Conservation (phyloP, 2,113 vertebrate genomes). For the Cranoglanis bouderius region DNA sequence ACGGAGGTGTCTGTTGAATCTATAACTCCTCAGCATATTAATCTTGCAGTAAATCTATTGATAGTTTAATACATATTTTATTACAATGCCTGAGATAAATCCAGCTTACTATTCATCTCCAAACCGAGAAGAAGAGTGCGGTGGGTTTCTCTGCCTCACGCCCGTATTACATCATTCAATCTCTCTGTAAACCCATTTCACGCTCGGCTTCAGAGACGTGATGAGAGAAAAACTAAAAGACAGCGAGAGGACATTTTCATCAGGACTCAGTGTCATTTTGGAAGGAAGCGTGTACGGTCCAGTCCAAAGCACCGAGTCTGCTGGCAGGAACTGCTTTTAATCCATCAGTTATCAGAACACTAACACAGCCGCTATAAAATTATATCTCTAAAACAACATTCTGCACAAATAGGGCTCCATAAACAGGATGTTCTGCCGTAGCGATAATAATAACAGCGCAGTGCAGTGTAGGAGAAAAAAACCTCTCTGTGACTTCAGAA, state of each 20-base stretch:
- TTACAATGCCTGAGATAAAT: neutral
- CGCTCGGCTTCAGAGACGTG: slow-evolving; percentile 68
- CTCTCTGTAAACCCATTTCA: slow-evolving; percentile 66
- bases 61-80: slow-evolving; percentile 1
- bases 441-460: slow-evolving; percentile 17
- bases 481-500: neutral
- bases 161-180: slow-evolving; percentile 66
- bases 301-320: neutral
- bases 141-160: slow-evolving; percentile 63
- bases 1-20: neutral
- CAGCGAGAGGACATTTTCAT: slow-evolving; percentile 30
- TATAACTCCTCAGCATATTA: neutral
- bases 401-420: slow-evolving; percentile 1
- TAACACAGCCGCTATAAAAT: slow-evolving; percentile 1
- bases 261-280: slow-evolving; percentile 34
- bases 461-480: neutral
- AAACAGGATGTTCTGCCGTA: slow-evolving; percentile 8
- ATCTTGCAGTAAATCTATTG: neutral
- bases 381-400: slow-evolving; percentile 14
- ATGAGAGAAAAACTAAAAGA: slow-evolving; percentile 23
- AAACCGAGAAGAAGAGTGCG: slow-evolving; percentile 54
- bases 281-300: slow-evolving; percentile 13
- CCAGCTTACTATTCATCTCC: slow-evolving; percentile 46
- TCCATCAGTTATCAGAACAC: slow-evolving; percentile 11
- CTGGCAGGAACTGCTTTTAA: slow-evolving; percentile 3